Percentiles rank a stretch among this genome's conserved stretches.
Evolutionary conservation across 2,113 vertebrate genomes (phyloP).

Genomic region (Malurus alboscapulatus): DNA sequence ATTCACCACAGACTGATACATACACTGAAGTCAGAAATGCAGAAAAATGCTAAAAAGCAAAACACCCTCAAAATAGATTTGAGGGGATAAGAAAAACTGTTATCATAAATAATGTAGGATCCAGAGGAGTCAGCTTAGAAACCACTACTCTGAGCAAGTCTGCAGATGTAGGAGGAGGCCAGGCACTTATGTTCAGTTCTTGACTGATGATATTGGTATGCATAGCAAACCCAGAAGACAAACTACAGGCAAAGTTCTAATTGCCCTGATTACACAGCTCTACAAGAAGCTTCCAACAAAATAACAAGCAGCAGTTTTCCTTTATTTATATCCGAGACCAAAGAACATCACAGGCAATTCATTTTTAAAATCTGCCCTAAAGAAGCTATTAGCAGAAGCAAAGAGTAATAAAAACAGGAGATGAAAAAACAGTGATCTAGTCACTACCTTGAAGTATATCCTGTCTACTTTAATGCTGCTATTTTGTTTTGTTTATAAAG

Average conservation of each 20-base stretch:
- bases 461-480: background rate
- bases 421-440: background rate
- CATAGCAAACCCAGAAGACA: constrained; percentile 36
- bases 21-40: background rate
- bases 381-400: constrained; percentile 8
- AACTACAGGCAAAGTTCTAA: constrained; percentile 38
- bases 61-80: background rate
- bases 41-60: background rate
- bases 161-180: background rate
- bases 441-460: background rate
- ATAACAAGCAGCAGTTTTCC: constrained; percentile 8
- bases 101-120: background rate
- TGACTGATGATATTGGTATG: constrained; percentile 28
- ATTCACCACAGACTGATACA: background rate
- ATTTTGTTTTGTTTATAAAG: constrained; percentile 6
- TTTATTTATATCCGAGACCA: constrained; percentile 43
- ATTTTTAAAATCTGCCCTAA: constrained; percentile 30
- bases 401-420: constrained; percentile 42
- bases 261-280: constrained; percentile 45
- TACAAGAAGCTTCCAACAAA: constrained; percentile 26
- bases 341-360: constrained; percentile 27
- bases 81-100: background rate
- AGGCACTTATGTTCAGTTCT: background rate
- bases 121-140: background rate
- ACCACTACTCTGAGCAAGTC: background rate